Base-by-base conservation (phyloP, 2,113 vertebrate genomes). In the Hoplias malabaricus region DNA sequence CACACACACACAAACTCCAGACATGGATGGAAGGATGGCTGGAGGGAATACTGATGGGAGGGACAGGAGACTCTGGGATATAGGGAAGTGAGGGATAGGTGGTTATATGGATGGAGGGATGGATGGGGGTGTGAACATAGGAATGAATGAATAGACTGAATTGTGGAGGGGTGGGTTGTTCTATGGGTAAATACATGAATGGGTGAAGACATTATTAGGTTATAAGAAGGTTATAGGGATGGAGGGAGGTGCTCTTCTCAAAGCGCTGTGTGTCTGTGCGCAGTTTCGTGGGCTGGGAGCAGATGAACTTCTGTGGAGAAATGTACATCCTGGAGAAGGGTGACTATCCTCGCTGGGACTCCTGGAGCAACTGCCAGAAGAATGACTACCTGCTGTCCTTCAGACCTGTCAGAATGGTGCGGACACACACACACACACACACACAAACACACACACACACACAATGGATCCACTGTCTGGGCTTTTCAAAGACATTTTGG, bases 301-400 rank as follows among this genome's bases (percentile, higher is more conserved):
- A 93, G 91, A 93, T 93, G 90, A 94, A 89, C 86, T 92, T 93
- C 90, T 93, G 92, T 0, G 93, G 93, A 36, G 93, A 94, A 85
- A 94, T 94, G 93, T 94, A 93, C 88, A 90, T 93, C 85, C 90
- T 94, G 89, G 93, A 94, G 89, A 94, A 93, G 87, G 93, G 93
- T 23, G 93, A 94, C 82, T 94, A 93, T 65, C 93, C 93, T 38
- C 93, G 93, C 77, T 94, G 93, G 93, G 93, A 94, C 80, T 93
- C 92, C 75, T 94, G 93, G 93, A 93, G 92, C 90, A 94, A 93
- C 89, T 90, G 90, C 86, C 88, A 92, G 90, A 92, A 80, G 83
- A 94, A 93, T 14, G 92, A 94, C 83, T 94, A 92, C 83, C 90
- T 94, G 88, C 87, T 94, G 85, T 94, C 93, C 79, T 94, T 94